Base-by-base conservation (phyloP, 2,888 invertebrate species). In the Pristionchus japonicus region DNA sequence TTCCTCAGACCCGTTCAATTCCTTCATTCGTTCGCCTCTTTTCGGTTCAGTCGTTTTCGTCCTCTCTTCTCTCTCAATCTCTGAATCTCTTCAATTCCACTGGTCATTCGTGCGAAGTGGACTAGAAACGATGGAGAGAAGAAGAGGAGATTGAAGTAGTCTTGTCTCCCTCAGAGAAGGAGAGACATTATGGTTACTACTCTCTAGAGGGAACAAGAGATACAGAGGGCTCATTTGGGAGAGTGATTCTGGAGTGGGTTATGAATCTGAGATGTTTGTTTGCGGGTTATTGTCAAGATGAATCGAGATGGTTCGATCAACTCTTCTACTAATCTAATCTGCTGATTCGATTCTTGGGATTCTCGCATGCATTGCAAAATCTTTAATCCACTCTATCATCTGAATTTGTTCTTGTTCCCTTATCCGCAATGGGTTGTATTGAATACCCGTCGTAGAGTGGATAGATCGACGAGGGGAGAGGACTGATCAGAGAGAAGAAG, bases 111-210 rank as follows among this genome's bases (percentile, higher is more conserved):
- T 74, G 37, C 17, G 40, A 74, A 74, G 74, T 37, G 74, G 37
- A 74, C 20, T 74, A 74, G 74, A 40, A 37, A 37, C 37, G 74
- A 74, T 74, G 40, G 40, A 31, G 40, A 40, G 64, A 9, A 34
- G 31, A 67, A 34, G 17, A 34, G 31, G 67, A 34, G 67, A 67
- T 34, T 67, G 34, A 67, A 67, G 67, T 67, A 67, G 67, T 34
- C 67, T 67, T 67, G 64, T 67, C 64, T 67, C 23, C 40, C 40
- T 40, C 23, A 43, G 43, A 43, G 31, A 37, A 27, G 17, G 70
- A 20, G 74, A 31, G 74, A 27, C 74, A 40, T 74, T 74, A 74
- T 74, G 40, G 74, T 74, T 74, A 74, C 74, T 74, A 74, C 74
- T 74, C 40, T 74, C 74, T 74, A 31, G 74, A 74, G 57, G 57